Conservation (phyloP, 2,888 invertebrate genomes). For the Lottia scabra region DNA sequence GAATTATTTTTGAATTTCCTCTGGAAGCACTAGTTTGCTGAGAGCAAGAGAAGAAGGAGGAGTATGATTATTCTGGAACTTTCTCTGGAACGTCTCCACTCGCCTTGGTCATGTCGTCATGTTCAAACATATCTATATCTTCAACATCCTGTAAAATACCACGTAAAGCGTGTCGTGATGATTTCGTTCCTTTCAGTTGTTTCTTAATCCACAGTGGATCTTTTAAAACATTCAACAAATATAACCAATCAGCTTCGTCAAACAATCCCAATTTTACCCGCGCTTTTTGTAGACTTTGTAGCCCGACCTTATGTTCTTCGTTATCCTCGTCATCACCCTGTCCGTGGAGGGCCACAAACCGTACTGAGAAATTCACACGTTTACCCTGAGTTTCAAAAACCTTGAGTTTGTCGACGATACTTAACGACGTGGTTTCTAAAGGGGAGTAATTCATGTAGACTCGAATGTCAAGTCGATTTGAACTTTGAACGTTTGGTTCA, state of each 20-base stretch:
- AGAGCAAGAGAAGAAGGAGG: too few species aligned
- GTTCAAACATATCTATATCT: neutral
- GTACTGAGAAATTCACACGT: slow-evolving; percentile 11
- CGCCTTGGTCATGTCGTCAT: neutral
- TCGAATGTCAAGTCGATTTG: slow-evolving; percentile 15
- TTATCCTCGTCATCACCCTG: slow-evolving; percentile 18
- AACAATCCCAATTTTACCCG: slow-evolving; percentile 22
- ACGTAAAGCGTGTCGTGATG: neutral
- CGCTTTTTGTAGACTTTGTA: slow-evolving; percentile 12
- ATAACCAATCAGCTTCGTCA: slow-evolving; percentile 23
- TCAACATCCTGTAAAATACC: neutral
- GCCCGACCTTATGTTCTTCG: slow-evolving; percentile 23
- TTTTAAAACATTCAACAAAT: neutral
- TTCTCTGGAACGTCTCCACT: neutral
- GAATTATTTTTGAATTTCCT: too few species aligned
- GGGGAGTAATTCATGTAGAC: slow-evolving; percentile 27
- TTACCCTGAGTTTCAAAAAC: slow-evolving; percentile 20
- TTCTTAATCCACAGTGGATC: neutral
- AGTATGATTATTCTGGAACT: neutral
- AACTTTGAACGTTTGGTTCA: slow-evolving; percentile 17
- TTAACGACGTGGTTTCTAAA: slow-evolving; percentile 19
- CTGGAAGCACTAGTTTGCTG: too few species aligned
- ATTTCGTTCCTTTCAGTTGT: neutral
- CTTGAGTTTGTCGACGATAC: slow-evolving; percentile 15
- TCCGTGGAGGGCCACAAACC: slow-evolving; percentile 24